Conservation (phyloP, 2,888 invertebrate genomes). For the Drosophila rubida region DNA sequence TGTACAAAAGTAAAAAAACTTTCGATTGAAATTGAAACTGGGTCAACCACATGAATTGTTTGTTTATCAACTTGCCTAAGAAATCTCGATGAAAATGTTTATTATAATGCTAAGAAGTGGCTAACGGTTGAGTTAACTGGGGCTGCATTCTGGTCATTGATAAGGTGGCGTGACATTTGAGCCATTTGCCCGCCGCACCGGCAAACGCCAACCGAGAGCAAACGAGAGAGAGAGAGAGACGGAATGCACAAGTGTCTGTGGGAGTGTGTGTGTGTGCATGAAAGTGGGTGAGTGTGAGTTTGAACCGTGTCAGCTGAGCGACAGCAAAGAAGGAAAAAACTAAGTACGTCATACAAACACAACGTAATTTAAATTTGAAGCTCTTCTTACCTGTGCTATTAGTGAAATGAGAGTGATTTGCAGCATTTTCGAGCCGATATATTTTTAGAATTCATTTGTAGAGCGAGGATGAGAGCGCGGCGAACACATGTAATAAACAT, state of each 20-base stretch:
- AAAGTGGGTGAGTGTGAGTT: conserved; percentile 13
- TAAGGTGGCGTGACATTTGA: conserved; percentile 74
- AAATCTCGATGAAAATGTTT: conserved; percentile 3
- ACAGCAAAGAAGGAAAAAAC: conserved; percentile 4
- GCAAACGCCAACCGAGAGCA: conserved; percentile 20
- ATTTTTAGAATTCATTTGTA: conserved; percentile 33
- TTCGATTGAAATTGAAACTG: conserved; percentile 29
- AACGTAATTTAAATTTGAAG: conserved; percentile 23
- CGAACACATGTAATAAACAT: conserved; percentile 64
- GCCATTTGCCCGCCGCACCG: conserved; percentile 30
- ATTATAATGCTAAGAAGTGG: conserved; percentile 8
- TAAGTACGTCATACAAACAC: conserved; percentile 36
- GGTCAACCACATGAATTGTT: conserved; percentile 34
- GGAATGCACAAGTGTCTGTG: conserved; percentile 25
- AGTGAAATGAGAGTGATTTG: conserved; percentile 16
- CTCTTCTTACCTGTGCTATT: conserved; percentile 50
- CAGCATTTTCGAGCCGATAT: conserved; percentile 32
- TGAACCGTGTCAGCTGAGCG: conserved; percentile 49
- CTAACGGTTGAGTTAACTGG: neutral
- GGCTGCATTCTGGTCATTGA: conserved; percentile 48
- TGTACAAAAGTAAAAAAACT: conserved; percentile 18
- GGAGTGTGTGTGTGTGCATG: conserved; percentile 7
- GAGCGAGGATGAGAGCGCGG: conserved; percentile 13
- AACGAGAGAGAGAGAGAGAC: conserved; percentile 23
- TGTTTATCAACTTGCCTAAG: conserved; percentile 10